Evolutionary conservation across 2,888 invertebrate genomes (phyloP), one percentile per base, ranked within the genome.

Genomic region (Dicranocentrus wangi): DNA sequence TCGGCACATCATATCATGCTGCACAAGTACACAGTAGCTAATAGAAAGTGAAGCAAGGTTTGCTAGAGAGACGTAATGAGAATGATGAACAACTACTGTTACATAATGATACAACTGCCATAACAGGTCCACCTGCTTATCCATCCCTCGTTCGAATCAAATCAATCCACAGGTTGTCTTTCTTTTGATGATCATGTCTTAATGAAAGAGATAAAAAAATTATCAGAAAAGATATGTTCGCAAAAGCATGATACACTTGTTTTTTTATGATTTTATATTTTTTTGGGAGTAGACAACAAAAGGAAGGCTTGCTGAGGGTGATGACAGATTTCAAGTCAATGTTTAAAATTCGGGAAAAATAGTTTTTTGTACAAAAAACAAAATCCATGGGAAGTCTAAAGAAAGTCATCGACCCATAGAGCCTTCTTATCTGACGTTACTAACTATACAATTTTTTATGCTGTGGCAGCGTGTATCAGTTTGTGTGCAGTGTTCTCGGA

Each of bases 51-150:
- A n/a, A n/a, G n/a, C n/a, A n/a, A n/a, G n/a, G n/a, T n/a, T n/a
- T n/a, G n/a, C n/a, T n/a, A n/a, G 32, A 76, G 23, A 68, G 60
- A 23, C 23, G 51, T 17, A 76, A 76, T 76, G 60, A 76, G 68
- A 76, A 51, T 76, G 68, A 68, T 68, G 68, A 76, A 68, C 68
- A 60, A 60, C 61, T 77, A 51, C 69, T 69, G 69, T 70, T 77
- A 69, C 61, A 51, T 63, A 51, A 61, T 72, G 63, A 47, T 71
- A 23, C 28, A 55, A 27, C 32, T 32, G 21, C 53, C 58, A 55
- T 53, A 75, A 73, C 72, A 27, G 72, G 72, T 73, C 63, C 63
- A 63, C 61, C 72, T 21, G 15, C 51, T 63, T 63, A 23, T 28
- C 47, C 47, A 60, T 32, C n/a, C 5, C 47, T 15, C 13, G 21